Evolutionary conservation across 2,113 vertebrate genomes (phyloP).

Genomic region (Calyptomena viridis): DNA sequence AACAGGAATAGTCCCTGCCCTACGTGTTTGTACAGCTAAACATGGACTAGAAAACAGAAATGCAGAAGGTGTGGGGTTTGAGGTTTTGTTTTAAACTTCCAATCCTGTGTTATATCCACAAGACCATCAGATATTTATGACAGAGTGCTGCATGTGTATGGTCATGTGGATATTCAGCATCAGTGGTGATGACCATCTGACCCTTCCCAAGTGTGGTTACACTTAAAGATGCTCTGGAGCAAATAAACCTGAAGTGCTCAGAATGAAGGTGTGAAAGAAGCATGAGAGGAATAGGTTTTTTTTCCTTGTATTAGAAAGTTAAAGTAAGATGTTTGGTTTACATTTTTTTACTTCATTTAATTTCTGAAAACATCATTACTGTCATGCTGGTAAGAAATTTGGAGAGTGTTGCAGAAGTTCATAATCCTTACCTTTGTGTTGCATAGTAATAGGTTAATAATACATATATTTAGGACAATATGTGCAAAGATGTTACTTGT

Average conservation of each 20-base stretch:
- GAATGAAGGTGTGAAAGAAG: background rate
- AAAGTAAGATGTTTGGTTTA: background rate
- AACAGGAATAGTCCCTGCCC: background rate
- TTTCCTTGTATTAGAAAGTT: background rate
- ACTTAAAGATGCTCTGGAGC: background rate
- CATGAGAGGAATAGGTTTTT: background rate
- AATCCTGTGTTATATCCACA: background rate
- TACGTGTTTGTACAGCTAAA: background rate
- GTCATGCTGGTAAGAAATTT: background rate
- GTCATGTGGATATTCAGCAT: background rate
- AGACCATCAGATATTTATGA: background rate
- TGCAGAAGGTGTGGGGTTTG: background rate
- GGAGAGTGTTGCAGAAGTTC: background rate
- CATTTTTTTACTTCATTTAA: background rate
- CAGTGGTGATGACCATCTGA: background rate
- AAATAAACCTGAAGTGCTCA: background rate
- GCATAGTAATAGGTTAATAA: background rate
- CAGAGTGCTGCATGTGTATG: background rate
- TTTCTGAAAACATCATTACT: background rate
- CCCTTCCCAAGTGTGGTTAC: background rate
- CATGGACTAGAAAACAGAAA: background rate
- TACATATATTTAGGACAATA: background rate
- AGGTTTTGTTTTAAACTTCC: background rate
- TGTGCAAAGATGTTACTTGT: background rate
- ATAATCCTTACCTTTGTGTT: background rate